These are phyloP conservation scores for Orthosia incerta DNA, from an alignment of 2,888 invertebrate species.

Conservation along the genomic window DNA sequence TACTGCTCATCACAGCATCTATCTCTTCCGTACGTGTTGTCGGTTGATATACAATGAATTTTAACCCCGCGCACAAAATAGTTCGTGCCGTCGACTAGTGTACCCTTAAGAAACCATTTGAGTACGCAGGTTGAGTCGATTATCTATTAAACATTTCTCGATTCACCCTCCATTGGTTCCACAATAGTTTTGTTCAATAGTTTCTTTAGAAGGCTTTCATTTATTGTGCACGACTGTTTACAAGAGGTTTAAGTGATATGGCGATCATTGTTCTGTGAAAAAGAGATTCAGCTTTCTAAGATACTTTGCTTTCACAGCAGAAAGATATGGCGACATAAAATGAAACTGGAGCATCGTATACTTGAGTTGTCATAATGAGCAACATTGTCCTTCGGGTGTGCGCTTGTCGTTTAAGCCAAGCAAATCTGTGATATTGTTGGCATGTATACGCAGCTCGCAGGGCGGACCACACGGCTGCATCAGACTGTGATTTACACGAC, in stretches of 20 bases:
- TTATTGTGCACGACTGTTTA: constrained; percentile 40
- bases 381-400: constrained; percentile 47
- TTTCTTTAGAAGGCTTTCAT: constrained; percentile 42
- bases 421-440: constrained; percentile 52
- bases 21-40: no score
- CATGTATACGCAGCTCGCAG: constrained; percentile 56
- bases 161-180: constrained; percentile 31
- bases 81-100: no score
- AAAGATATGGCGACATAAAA: constrained; percentile 44
- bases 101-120: constrained; percentile 40
- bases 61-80: no score
- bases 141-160: constrained; percentile 23
- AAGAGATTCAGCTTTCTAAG: constrained; percentile 37
- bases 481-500: constrained; percentile 82
- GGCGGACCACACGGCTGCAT: constrained; percentile 71
- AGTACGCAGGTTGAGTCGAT: constrained; percentile 28
- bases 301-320: constrained; percentile 41
- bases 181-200: constrained; percentile 34
- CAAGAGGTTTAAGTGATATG: constrained; percentile 55
- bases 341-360: constrained; percentile 55
- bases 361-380: constrained; percentile 40
- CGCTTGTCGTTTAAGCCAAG: constrained; percentile 46
- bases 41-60: no score
- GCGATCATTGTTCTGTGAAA: constrained; percentile 54
- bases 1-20: no score